Base-by-base conservation (phyloP, 2,797 vertebrate genomes). In the Chiloscyllium punctatum region DNA sequence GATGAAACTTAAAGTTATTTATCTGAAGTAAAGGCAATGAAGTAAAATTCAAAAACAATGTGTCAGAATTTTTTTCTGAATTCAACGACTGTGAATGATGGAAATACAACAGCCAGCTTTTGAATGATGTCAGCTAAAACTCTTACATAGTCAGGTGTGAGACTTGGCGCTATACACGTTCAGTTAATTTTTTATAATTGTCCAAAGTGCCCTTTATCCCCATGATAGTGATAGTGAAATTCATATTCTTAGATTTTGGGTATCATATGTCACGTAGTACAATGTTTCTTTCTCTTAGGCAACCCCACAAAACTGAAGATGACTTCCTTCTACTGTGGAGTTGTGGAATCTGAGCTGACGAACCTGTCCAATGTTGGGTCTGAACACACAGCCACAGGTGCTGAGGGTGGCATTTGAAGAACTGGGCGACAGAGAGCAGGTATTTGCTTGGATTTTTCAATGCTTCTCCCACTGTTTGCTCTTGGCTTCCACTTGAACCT, bases 111-210 rank as follows among this genome's bases (percentile, higher is more conserved):
- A 48, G 37, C n/a, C 15, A 74, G 27, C 13, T 42, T 90, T 57
- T 74, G 71, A 77, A 95, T 95, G 6, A n/a, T 57, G 74, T 74
- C 71, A 57, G 7, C 15, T n/a, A 48, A 77, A 30, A n/a, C 62
- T 15, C 30, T 5, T 16, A n/a, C 27, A 69, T 92, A 15, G 25
- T 37, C 71, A n/a, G 69, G 25, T n/a, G 0, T 33, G 9, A 53
- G 48, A 77, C 48, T 95, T 51, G 48, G 69, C 94, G 74, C 53
- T 21, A 21, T 27, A 57, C 94, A 74, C 4, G 9, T 51, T 72
- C 71, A 57, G 48, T 95, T 95, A 95, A 95, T 72, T 48, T 30
- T 27, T 74, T 27, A 30, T 95, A 74, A 95, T 74, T 95, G 94
- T 53, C 94, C 71, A 33, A 77, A 95, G 48, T 95, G 94, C 71